These are phyloP conservation scores for Notocelia uddmanniana DNA, from an alignment of 2,888 invertebrate species.

Conservation along the genomic window DNA sequence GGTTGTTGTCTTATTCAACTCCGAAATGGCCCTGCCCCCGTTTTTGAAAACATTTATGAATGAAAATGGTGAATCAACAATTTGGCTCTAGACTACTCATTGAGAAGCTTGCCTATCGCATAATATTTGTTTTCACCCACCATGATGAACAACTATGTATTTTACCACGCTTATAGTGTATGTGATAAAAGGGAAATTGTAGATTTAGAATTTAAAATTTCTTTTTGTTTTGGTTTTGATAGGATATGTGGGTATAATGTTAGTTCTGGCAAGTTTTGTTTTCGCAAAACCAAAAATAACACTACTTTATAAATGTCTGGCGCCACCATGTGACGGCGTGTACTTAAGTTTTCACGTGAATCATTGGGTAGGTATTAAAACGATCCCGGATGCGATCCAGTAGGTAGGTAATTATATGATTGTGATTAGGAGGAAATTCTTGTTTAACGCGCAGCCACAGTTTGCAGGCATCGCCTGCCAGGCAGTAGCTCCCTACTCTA, in stretches of 20 bases:
- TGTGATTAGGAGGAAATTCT: conserved; percentile 25
- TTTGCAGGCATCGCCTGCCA: no score
- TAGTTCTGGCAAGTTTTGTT: conserved; percentile 19
- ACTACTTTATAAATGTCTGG: conserved; percentile 49
- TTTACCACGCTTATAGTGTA: conserved; percentile 1
- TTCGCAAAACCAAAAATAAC: conserved; percentile 45
- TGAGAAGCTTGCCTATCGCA: conserved; percentile 50
- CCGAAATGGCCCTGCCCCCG: conserved; percentile 10
- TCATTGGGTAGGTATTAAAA: conserved; percentile 26
- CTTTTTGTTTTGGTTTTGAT: no score
- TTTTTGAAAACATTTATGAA: conserved; percentile 59
- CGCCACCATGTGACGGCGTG: conserved; percentile 46
- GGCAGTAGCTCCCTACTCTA: no score
- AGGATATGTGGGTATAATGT: not conserved
- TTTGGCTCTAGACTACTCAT: conserved; percentile 70
- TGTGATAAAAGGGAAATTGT: no score
- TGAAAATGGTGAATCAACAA: conserved; percentile 73
- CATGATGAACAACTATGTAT: conserved; percentile 50
- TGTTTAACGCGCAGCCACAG: conserved; percentile 10
- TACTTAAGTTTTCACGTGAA: conserved; percentile 27
- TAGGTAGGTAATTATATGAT: not conserved
- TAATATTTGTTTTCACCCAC: conserved; percentile 52
- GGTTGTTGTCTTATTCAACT: conserved; percentile 8
- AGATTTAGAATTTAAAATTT: no score
- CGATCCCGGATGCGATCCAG: conserved; percentile 21